Evolutionary conservation across 2,888 invertebrate species (phyloP).

Genomic region (Alentia gelatinosa): DNA sequence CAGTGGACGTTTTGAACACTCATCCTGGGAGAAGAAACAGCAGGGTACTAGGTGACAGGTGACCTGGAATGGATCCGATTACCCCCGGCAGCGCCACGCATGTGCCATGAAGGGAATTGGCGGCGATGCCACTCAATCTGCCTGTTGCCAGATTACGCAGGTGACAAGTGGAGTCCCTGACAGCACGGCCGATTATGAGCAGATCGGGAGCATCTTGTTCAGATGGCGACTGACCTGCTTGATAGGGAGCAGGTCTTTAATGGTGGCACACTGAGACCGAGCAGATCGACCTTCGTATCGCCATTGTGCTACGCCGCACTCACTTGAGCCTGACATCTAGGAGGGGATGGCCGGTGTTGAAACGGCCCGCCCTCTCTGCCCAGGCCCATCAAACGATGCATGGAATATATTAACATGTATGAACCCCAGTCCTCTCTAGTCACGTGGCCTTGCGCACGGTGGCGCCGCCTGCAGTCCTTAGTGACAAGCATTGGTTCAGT

Average conservation of each 20-base stretch:
- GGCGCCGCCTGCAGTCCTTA: conserved; percentile 4
- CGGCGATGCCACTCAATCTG: not conserved
- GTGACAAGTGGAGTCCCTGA: not conserved
- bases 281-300: not conserved
- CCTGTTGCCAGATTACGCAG: not conserved
- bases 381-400: not conserved
- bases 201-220: not conserved
- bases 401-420: conserved; percentile 25
- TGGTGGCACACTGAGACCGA: not conserved
- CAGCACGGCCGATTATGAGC: not conserved
- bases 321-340: not conserved
- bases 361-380: not conserved
- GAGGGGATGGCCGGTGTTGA: not conserved
- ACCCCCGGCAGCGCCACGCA: not conserved
- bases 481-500: not conserved
- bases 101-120: not conserved
- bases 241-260: not conserved
- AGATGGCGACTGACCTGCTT: not conserved
- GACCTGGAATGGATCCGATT: not conserved
- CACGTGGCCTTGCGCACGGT: not conserved
- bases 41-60: not conserved
- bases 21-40: not conserved
- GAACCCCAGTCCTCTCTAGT: not conserved
- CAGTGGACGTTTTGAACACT: not conserved
- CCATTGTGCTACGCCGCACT: not conserved